These are phyloP conservation scores for Cataglyphis cursor DNA, from an alignment of 2,888 invertebrate genomes.

Conservation along the genomic window DNA sequence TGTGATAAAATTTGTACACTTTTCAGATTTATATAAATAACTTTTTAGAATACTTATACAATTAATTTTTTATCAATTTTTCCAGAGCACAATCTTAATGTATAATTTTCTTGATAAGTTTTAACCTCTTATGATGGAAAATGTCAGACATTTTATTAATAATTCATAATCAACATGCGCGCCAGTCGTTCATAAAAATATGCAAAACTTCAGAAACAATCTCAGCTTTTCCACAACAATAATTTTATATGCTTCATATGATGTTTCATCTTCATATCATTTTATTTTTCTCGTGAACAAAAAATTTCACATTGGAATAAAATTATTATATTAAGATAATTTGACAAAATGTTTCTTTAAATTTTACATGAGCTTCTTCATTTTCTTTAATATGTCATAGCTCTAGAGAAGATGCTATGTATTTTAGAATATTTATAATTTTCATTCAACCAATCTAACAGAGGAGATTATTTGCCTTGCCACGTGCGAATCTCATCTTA, in stretches of 20 bases:
- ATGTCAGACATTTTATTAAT: slow-evolving; percentile 15
- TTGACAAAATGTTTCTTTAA: not conserved
- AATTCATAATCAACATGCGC: not conserved
- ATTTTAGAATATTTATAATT: not conserved
- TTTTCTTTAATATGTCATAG: not conserved
- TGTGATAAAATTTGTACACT: too few species aligned
- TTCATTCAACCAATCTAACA: not conserved
- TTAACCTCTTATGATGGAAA: not conserved
- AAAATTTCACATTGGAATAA: not conserved
- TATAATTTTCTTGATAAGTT: not conserved
- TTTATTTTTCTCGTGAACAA: not conserved
- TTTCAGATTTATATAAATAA: not conserved
- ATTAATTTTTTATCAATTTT: too few species aligned
- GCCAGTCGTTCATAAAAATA: not conserved
- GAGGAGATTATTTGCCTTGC: not conserved
- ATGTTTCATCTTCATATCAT: not conserved
- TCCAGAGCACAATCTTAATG: not conserved
- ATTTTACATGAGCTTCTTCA: not conserved
- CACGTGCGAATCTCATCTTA: not conserved
- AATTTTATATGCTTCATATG: not conserved
- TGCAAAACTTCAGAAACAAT: not conserved
- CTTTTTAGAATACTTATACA: not conserved
- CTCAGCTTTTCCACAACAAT: not conserved
- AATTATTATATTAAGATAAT: not conserved
- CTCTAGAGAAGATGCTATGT: not conserved